A percentile compares a stretch with the other conserved stretches of the same genome.
These are phyloP conservation scores for Phyllotis vaccarum DNA, from an alignment of 2,797 vertebrate species.

Conservation along the genomic window DNA sequence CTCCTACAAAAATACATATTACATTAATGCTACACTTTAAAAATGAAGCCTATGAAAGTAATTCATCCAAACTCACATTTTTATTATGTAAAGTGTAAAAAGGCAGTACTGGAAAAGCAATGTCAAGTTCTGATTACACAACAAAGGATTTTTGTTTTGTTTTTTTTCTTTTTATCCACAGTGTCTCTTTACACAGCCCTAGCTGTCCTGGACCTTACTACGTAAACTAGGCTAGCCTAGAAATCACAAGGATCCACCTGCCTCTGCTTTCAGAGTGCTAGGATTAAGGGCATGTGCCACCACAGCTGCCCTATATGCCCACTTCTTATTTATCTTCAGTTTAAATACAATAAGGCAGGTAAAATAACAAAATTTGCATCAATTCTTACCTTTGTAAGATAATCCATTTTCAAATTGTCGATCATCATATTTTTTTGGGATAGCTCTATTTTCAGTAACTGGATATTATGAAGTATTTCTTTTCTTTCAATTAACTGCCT, in stretches of 20 bases:
- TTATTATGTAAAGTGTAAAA: background rate
- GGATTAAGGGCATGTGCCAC: background rate
- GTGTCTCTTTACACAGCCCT: background rate
- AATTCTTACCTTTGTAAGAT: conserved; percentile 94
- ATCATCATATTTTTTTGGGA: conserved; percentile 97
- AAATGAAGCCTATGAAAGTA: conserved; percentile 11
- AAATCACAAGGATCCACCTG: background rate
- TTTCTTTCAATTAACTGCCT: conserved; percentile 96
- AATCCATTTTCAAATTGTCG: conserved; percentile 97
- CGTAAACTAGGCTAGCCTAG: background rate
- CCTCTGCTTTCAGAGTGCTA: background rate
- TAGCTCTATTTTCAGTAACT: conserved; percentile 96
- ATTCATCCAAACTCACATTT: background rate
- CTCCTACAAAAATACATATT: background rate
- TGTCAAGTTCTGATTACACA: background rate
- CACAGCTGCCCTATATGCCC: background rate
- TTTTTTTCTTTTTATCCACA: background rate
- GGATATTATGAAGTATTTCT: conserved; percentile 94
- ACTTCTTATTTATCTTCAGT: background rate
- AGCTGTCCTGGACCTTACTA: background rate
- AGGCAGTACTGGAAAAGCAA: background rate
- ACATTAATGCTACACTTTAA: background rate
- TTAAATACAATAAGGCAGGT: conserved; percentile 4
- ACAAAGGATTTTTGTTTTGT: no score
- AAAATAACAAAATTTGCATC: background rate